Evolutionary conservation across 2,113 vertebrate species (phyloP).

Genomic region (Dermatemys mawii): DNA sequence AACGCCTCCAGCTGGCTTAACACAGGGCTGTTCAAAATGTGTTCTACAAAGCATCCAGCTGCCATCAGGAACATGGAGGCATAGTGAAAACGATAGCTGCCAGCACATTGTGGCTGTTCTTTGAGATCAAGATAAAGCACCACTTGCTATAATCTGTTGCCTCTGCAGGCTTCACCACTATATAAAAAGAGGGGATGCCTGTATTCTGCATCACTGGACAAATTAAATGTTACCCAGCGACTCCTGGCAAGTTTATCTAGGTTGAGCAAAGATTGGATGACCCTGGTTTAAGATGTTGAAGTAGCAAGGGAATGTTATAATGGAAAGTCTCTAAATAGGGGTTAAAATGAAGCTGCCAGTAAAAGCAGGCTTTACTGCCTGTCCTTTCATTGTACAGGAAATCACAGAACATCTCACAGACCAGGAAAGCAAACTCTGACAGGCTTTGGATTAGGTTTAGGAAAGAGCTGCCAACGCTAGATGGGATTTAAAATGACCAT

Average conservation of each 20-base stretch:
- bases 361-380: neutral
- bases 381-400: neutral
- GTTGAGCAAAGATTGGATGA: neutral
- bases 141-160: neutral
- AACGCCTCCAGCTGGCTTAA: neutral
- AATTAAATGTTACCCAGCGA: neutral
- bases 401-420: neutral
- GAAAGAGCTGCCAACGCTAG: constrained; percentile 47
- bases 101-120: neutral
- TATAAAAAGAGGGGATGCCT: neutral
- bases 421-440: constrained; percentile 12
- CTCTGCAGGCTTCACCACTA: neutral
- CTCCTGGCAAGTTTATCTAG: neutral
- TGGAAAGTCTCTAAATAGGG: constrained; percentile 24
- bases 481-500: constrained; percentile 34
- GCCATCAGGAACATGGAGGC: neutral
- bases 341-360: constrained; percentile 40
- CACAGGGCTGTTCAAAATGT: neutral
- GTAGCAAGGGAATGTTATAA: neutral
- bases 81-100: neutral
- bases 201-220: neutral
- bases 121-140: neutral
- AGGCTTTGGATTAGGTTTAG: constrained; percentile 50
- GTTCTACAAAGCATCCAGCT: neutral
- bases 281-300: neutral